These are phyloP conservation scores for Spea bombifrons DNA, from an alignment of 2,113 vertebrate species.

Conservation along the genomic window DNA sequence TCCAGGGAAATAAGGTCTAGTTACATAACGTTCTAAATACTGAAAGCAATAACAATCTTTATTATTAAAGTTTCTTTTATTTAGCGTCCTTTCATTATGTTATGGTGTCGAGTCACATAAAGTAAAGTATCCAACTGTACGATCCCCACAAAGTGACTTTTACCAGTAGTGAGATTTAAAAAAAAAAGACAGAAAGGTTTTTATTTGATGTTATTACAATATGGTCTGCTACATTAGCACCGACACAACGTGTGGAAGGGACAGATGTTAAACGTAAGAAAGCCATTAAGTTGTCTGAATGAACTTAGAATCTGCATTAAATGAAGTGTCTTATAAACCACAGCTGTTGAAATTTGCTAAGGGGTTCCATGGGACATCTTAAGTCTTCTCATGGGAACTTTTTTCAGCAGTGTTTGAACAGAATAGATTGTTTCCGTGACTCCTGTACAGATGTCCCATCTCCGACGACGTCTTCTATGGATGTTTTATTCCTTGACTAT, in stretches of 20 bases:
- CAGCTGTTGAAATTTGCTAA: conserved; percentile 40
- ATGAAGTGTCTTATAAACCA: conserved; percentile 42
- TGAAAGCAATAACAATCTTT: no score
- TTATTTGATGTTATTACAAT: conserved; percentile 36
- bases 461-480: background rate
- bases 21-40: no score
- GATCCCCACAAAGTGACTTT: conserved; percentile 29
- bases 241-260: conserved; percentile 10
- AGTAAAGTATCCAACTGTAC: background rate
- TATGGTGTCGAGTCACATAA: background rate
- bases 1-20: no score
- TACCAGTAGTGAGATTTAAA: background rate
- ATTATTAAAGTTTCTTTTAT: no score
- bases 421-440: conserved; percentile 29
- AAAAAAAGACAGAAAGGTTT: background rate
- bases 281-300: conserved; percentile 41
- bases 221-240: conserved; percentile 32
- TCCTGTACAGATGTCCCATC: conserved; percentile 25
- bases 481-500: background rate
- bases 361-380: conserved; percentile 32
- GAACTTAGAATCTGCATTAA: conserved; percentile 43
- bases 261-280: conserved; percentile 44
- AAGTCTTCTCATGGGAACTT: conserved; percentile 32
- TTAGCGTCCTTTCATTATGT: background rate
- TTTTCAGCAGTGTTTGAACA: conserved; percentile 15